Evolutionary conservation across 2,113 vertebrate genomes (phyloP).

Genomic region (Cavia porcellus): DNA sequence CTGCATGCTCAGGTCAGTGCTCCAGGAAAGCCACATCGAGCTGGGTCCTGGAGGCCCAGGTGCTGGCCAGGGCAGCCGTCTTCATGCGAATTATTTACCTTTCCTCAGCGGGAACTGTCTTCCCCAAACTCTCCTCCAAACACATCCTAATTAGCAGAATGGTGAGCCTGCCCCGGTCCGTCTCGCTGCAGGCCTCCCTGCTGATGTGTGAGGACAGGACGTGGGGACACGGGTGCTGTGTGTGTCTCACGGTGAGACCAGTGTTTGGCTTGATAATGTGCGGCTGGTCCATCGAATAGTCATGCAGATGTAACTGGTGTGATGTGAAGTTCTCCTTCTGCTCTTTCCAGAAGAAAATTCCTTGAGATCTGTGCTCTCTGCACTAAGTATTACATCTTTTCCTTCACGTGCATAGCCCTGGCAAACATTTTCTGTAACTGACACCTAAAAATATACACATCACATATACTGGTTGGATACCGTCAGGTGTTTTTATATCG

Average conservation of each 20-base stretch:
- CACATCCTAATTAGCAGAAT: neutral
- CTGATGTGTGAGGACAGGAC: neutral
- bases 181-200: neutral
- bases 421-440: neutral
- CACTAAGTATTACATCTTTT: neutral
- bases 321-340: neutral
- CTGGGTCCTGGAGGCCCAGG: neutral
- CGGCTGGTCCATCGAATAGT: neutral
- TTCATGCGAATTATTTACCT: constrained; percentile 39
- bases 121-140: neutral
- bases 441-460: neutral
- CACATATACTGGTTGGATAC: neutral
- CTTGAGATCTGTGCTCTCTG: neutral
- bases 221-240: neutral
- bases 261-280: neutral
- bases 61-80: neutral
- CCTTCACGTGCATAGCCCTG: neutral
- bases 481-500: neutral
- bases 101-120: neutral
- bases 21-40: constrained; percentile 16
- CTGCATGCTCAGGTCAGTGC: neutral
- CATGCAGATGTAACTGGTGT: neutral
- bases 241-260: constrained; percentile 10
- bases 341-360: neutral
- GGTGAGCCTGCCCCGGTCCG: neutral